These are phyloP conservation scores for Myotis brandtii DNA, from an alignment of 2,113 vertebrate species.

Conservation along the genomic window DNA sequence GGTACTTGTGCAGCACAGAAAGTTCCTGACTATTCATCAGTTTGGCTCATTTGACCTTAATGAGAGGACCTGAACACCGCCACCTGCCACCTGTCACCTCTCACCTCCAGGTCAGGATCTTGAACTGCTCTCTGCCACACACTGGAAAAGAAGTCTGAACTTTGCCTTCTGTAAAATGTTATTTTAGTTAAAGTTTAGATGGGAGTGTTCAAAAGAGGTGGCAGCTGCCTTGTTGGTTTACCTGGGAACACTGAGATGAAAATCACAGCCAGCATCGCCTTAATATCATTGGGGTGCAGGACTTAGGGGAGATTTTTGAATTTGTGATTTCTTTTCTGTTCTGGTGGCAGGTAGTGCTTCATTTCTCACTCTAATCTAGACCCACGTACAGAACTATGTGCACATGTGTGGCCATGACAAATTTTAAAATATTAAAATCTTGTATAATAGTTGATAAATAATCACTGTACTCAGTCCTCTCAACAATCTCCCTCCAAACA, in stretches of 20 bases:
- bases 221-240: background rate
- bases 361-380: background rate
- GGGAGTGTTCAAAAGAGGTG: background rate
- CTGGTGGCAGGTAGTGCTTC: background rate
- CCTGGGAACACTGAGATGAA: background rate
- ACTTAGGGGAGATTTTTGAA: background rate
- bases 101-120: constrained; percentile 61
- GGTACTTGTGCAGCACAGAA: background rate
- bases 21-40: constrained; percentile 20
- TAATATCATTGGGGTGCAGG: background rate
- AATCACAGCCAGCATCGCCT: background rate
- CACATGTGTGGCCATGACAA: background rate
- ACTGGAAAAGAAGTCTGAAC: constrained; percentile 34
- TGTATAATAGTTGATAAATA: background rate
- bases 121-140: constrained; percentile 45
- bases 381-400: background rate
- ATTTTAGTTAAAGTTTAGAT: constrained; percentile 55
- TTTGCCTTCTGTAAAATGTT: constrained; percentile 20
- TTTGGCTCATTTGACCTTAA: constrained; percentile 38
- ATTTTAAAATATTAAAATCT: background rate
- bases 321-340: constrained; percentile 39
- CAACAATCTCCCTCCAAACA: background rate
- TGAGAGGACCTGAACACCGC: constrained; percentile 35
- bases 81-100: constrained; percentile 40
- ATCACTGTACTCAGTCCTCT: background rate